Evolutionary conservation across 2,888 invertebrate species (phyloP).

Genomic region (Incurvaria masculella): DNA sequence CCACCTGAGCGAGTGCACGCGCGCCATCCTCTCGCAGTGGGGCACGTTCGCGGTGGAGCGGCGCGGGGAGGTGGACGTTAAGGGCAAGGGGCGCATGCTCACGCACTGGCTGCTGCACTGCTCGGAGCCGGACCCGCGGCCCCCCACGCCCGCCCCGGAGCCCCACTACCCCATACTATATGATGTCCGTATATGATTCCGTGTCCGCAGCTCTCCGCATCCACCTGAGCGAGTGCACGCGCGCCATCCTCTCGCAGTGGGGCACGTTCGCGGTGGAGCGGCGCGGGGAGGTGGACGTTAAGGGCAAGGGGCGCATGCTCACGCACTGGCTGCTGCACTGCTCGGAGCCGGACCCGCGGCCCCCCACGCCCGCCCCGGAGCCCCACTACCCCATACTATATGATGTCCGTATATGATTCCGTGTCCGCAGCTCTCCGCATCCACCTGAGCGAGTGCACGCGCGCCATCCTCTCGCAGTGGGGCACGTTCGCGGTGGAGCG

Average conservation of each 20-base stretch:
- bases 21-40: slow-evolving; percentile 75
- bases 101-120: slow-evolving; percentile 81
- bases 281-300: slow-evolving; percentile 87
- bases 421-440: slow-evolving; percentile 86
- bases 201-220: slow-evolving; percentile 86
- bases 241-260: slow-evolving; percentile 75
- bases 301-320: slow-evolving; percentile 78
- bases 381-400: slow-evolving; percentile 43
- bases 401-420: too few species aligned
- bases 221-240: slow-evolving; percentile 82
- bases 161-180: slow-evolving; percentile 43
- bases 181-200: too few species aligned
- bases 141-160: slow-evolving; percentile 23
- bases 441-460: slow-evolving; percentile 82
- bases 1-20: slow-evolving; percentile 82
- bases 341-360: slow-evolving; percentile 65
- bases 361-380: slow-evolving; percentile 23
- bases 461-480: slow-evolving; percentile 75
- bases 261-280: slow-evolving; percentile 82
- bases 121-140: slow-evolving; percentile 65
- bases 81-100: slow-evolving; percentile 78
- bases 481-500: slow-evolving; percentile 82
- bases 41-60: slow-evolving; percentile 82
- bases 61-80: slow-evolving; percentile 87
- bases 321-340: slow-evolving; percentile 81